Evolutionary conservation across 2,888 invertebrate species (phyloP).

Genomic region (Horisme vitalbata): DNA sequence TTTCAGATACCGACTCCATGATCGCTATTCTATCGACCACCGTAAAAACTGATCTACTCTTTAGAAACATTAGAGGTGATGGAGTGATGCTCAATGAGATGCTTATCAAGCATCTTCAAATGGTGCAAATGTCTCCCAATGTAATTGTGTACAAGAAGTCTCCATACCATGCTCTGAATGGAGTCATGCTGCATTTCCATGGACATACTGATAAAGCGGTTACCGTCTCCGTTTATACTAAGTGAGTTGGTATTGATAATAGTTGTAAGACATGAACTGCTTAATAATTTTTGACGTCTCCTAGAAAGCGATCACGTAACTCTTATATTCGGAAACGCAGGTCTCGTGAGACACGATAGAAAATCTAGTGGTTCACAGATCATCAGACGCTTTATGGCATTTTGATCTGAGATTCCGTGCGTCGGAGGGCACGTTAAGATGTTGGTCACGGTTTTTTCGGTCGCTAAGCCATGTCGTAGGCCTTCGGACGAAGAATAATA

Average conservation of each 20-base stretch:
- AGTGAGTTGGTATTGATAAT: constrained; percentile 42
- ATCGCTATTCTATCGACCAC: constrained; percentile 57
- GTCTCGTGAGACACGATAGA: too few species aligned
- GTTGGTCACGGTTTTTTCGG: too few species aligned
- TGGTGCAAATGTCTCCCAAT: constrained; percentile 50
- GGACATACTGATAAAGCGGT: constrained; percentile 12
- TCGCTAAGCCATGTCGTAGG: too few species aligned
- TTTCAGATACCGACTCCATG: constrained; percentile 31
- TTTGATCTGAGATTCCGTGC: too few species aligned
- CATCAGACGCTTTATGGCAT: too few species aligned
- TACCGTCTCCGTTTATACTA: constrained; percentile 50
- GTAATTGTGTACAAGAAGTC: constrained; percentile 52
- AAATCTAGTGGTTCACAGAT: too few species aligned
- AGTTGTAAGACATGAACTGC: too few species aligned
- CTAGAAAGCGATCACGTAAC: too few species aligned
- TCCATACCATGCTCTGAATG: constrained; percentile 60
- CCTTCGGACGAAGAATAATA: too few species aligned
- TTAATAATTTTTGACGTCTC: too few species aligned
- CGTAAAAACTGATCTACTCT: constrained; percentile 47
- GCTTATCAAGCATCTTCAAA: constrained; percentile 51
- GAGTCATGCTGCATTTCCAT: constrained; percentile 52
- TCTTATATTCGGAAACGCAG: too few species aligned
- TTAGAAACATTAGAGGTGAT: constrained; percentile 46
- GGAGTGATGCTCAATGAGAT: constrained; percentile 38
- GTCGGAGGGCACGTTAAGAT: too few species aligned